A percentile compares a stretch with the other conserved stretches of the same genome.
Conservation (phyloP, 1,140 invertebrate species). For the Drosophila yakuba region DNA sequence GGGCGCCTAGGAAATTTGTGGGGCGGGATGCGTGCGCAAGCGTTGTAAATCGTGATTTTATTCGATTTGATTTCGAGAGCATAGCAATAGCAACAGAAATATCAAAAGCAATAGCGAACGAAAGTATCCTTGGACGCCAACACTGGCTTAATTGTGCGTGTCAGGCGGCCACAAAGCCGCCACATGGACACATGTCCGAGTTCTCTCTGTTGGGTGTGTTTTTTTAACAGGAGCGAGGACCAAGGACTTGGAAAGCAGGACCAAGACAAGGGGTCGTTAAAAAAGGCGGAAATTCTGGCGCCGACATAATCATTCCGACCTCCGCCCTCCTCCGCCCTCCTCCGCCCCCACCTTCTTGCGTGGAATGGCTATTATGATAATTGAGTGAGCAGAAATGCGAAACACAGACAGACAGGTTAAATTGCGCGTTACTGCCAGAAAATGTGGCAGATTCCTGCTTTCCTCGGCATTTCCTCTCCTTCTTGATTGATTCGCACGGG, state of each 20-base stretch:
- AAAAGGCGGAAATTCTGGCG: constrained; percentile 79
- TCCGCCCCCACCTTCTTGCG: constrained; percentile 9
- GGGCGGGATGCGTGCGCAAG: constrained; percentile 56
- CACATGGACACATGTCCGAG: constrained; percentile 54
- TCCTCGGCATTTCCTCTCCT: constrained; percentile 7
- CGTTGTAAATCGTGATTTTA: constrained; percentile 73
- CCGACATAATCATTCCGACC: constrained; percentile 78
- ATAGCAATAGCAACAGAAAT: neutral
- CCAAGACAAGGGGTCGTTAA: constrained; percentile 51
- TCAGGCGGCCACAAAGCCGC: constrained; percentile 64
- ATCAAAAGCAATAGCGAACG: neutral
- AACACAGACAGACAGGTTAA: constrained; percentile 72
- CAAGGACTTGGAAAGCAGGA: neutral
- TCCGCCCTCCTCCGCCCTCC: too few relatives aligned
- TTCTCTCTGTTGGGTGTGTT: constrained; percentile 57
- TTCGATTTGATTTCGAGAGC: constrained; percentile 70
- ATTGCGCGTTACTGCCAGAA: constrained; percentile 69
- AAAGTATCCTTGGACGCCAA: constrained; percentile 38
- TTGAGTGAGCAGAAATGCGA: constrained; percentile 56
- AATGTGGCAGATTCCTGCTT: constrained; percentile 42
- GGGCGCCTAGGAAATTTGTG: neutral
- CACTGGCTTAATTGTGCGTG: constrained; percentile 75
- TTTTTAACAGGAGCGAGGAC: constrained; percentile 9
- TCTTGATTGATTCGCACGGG: constrained; percentile 65
- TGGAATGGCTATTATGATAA: constrained; percentile 71